Evolutionary conservation across 2,113 vertebrate genomes (phyloP).

Genomic region (Camelus bactrianus): DNA sequence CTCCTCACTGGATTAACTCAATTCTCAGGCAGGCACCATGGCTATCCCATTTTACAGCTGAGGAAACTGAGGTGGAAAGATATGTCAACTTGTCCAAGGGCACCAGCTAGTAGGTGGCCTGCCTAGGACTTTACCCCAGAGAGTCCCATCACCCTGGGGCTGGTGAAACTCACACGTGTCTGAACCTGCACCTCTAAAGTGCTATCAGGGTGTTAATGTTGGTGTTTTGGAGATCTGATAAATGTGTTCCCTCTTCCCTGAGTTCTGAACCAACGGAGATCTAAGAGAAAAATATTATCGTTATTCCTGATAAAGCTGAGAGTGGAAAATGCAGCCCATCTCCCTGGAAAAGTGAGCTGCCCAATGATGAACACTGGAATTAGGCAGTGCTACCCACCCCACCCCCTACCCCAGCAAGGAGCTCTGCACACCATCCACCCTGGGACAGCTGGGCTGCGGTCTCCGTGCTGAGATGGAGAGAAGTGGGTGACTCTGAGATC

Average conservation of each 20-base stretch:
- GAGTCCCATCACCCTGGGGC: background rate
- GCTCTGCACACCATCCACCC: background rate
- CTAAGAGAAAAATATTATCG: background rate
- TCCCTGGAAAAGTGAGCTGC: background rate
- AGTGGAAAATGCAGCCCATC: background rate
- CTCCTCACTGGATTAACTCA: background rate
- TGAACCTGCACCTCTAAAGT: background rate
- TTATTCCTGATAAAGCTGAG: background rate
- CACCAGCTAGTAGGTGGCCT: background rate
- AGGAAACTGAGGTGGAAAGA: background rate
- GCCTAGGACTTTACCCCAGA: background rate
- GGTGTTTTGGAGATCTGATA: background rate
- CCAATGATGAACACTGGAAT: fast-evolving
- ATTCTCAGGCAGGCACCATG: background rate
- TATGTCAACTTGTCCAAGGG: background rate
- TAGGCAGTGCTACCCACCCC: background rate
- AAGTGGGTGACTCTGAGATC: background rate
- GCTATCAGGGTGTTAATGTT: background rate
- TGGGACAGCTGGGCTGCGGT: background rate
- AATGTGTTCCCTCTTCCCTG: background rate
- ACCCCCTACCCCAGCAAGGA: background rate
- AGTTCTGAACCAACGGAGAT: conserved; percentile 11
- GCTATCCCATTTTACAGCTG: background rate
- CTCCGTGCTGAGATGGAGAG: background rate
- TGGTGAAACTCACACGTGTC: fast-evolving